These are phyloP conservation scores for Phrynocephalus forsythii DNA, from an alignment of 2,797 vertebrate genomes.

Conservation along the genomic window DNA sequence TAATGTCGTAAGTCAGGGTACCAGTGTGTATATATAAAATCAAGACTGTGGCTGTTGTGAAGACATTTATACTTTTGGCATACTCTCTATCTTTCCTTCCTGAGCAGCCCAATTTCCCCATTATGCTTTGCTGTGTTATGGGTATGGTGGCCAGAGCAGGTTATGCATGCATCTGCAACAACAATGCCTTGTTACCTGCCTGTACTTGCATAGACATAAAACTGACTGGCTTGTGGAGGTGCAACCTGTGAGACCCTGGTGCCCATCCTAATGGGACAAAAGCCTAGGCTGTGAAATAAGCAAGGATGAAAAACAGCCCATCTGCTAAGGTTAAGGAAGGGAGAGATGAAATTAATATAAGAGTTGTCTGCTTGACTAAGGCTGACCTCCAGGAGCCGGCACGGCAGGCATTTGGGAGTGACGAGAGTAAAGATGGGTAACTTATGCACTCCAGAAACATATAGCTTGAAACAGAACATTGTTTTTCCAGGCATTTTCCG, in stretches of 20 bases:
- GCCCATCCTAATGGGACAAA: neutral
- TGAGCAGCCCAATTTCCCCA: neutral
- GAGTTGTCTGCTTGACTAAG: constrained; percentile 12
- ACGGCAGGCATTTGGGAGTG: constrained; percentile 33
- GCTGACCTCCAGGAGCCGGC: constrained; percentile 21
- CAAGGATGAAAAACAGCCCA: neutral
- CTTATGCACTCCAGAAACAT: constrained; percentile 24
- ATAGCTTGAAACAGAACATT: constrained; percentile 21
- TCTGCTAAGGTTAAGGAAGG: neutral
- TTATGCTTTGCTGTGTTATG: neutral
- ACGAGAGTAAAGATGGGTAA: constrained; percentile 21
- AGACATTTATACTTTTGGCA: neutral
- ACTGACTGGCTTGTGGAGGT: neutral
- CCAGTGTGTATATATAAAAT: neutral
- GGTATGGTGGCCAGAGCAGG: neutral
- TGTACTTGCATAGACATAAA: neutral
- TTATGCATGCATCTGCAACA: neutral
- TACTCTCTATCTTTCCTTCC: neutral
- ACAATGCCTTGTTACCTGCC: neutral
- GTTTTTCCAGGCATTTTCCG: constrained; percentile 32
- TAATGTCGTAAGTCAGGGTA: too few species aligned
- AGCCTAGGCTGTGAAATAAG: constrained; percentile 6
- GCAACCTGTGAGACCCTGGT: neutral
- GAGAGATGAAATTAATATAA: constrained; percentile 23
- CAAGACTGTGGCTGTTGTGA: neutral